Conservation (phyloP, 2,888 invertebrate genomes). For the Cosmia trapezina region DNA sequence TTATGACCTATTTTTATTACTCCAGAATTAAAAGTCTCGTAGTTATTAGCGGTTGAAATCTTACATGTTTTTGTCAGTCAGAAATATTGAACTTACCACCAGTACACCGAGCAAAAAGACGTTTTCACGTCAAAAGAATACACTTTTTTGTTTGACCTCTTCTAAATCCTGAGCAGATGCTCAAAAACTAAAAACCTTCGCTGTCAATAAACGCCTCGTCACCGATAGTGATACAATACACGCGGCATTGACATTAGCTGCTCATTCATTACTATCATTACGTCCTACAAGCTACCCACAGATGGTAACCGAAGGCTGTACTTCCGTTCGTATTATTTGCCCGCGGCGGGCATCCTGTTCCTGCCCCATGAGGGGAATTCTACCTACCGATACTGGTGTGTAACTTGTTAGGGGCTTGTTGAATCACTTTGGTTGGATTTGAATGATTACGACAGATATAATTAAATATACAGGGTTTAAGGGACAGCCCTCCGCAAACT, state of each 20-base stretch:
- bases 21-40: too few relatives aligned
- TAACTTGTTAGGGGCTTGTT: conserved; percentile 25
- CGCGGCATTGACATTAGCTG: conserved; percentile 57
- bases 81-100: too few relatives aligned
- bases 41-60: too few relatives aligned
- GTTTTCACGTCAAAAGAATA: neutral
- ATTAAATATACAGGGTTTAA: neutral
- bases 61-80: too few relatives aligned
- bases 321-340: conserved; percentile 63
- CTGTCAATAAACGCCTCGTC: conserved; percentile 24
- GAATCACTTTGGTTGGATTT: neutral
- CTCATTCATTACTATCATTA: conserved; percentile 61
- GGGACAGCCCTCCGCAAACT: too few relatives aligned
- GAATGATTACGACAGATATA: neutral
- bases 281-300: conserved; percentile 60
- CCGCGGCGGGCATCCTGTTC: conserved; percentile 23
- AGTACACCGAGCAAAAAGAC: too few relatives aligned
- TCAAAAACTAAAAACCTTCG: conserved; percentile 31
- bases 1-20: too few relatives aligned
- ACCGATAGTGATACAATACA: conserved; percentile 22
- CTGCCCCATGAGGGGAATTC: conserved; percentile 41
- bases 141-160: neutral
- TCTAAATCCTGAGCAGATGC: conserved; percentile 10
- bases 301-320: conserved; percentile 56
- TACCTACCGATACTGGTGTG: conserved; percentile 14